A percentile compares a stretch with the other conserved stretches of the same genome.
phyloP scores from a whole-genome alignment of 64 coral and sea anemone genomes.

The Astreopora myriophthalma region DNA sequence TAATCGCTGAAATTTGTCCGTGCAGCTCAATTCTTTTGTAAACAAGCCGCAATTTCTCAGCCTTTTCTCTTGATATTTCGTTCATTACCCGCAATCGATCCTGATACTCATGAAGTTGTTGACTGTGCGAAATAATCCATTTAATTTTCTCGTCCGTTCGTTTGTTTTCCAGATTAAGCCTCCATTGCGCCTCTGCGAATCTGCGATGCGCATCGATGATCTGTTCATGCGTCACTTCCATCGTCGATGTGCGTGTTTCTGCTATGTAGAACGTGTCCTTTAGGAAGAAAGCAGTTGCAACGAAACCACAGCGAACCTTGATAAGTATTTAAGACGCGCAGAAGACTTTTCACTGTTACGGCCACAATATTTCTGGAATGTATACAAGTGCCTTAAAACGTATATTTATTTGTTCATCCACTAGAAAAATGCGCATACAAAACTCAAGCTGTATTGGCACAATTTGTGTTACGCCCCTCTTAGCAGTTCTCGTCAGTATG shows the following conservation, averaged over 20 bases:
- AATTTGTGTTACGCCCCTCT: not conserved
- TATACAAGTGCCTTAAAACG: not conserved
- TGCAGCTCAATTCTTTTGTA: constrained; percentile 13
- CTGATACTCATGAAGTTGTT: not conserved
- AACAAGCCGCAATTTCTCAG: not conserved
- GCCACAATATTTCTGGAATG: not conserved
- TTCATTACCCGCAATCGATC: not conserved
- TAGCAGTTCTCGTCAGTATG: not conserved
- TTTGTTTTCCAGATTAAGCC: not conserved
- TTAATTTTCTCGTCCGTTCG: not conserved
- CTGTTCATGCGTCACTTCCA: not conserved
- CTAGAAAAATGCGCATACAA: not conserved
- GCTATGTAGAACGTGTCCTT: not conserved
- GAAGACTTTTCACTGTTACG: not conserved
- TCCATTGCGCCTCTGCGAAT: not conserved
- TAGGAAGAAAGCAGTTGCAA: not conserved
- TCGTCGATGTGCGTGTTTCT: not conserved
- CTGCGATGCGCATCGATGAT: constrained; percentile 11
- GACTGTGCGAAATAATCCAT: not conserved
- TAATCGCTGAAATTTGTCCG: not conserved
- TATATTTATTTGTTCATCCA: not conserved
- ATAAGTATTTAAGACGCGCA: not conserved
- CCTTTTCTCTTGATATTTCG: not conserved
- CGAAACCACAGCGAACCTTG: not conserved
- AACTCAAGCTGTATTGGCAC: not conserved